Evolutionary conservation across 2,113 vertebrate genomes (phyloP).

Genomic region (Paramisgurnus dabryanus): DNA sequence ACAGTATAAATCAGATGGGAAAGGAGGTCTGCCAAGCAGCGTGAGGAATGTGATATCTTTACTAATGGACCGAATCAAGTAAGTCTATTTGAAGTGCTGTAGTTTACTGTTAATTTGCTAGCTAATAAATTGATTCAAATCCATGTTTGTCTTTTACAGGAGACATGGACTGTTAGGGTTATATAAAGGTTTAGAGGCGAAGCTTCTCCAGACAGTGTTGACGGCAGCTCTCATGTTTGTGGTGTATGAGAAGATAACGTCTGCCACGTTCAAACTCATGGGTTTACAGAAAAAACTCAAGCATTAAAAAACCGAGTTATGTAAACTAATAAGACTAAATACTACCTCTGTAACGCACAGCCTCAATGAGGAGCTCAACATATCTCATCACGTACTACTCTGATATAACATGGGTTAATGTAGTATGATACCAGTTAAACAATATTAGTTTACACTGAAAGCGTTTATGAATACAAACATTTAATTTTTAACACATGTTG

Average conservation of each 20-base stretch:
- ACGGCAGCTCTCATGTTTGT: conserved; percentile 82
- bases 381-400: not conserved
- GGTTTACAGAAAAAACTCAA: conserved; percentile 71
- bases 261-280: conserved; percentile 77
- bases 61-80: conserved; percentile 76
- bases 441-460: no score
- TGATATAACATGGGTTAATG: not conserved
- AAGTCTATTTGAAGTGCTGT: conserved; percentile 48
- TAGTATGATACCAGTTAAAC: not conserved
- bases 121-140: not conserved
- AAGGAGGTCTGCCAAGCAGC: conserved; percentile 66
- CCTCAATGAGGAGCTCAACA: not conserved
- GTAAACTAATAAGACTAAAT: not conserved
- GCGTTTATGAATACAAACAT: not conserved
- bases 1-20: conserved; percentile 74
- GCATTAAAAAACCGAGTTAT: conserved; percentile 51
- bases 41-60: conserved; percentile 67
- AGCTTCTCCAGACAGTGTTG: conserved; percentile 79
- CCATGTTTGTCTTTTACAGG: conserved; percentile 56
- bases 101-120: no score
- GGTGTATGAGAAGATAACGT: conserved; percentile 78
- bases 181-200: conserved; percentile 82
- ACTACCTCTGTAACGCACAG: conserved; percentile 50
- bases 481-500: not conserved
- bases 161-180: conserved; percentile 68